A percentile compares a stretch with the other conserved stretches of the same genome.
Conservation (phyloP, 2,888 invertebrate species). For the Athrips mouffetella region DNA sequence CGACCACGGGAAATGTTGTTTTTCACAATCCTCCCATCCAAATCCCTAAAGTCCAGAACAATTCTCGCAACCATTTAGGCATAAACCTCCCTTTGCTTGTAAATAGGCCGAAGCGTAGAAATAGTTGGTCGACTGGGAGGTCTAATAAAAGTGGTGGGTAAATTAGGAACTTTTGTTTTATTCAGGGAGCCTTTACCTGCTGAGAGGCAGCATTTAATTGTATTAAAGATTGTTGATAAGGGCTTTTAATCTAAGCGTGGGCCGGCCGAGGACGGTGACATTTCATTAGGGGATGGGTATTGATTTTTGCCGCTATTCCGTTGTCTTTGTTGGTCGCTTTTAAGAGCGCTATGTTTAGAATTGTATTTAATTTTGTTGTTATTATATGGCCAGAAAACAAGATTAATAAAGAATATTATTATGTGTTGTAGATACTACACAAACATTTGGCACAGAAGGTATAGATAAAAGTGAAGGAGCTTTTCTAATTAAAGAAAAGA, state of each 20-base stretch:
- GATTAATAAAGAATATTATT: too few relatives aligned
- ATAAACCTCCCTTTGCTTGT: constrained; percentile 25
- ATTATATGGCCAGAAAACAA: not conserved
- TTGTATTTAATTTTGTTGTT: not conserved
- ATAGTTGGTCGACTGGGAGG: constrained; percentile 23
- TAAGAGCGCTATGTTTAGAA: too few relatives aligned
- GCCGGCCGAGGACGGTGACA: constrained; percentile 53
- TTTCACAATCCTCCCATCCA: constrained; percentile 53
- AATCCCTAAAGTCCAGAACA: constrained; percentile 63
- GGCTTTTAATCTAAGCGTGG: constrained; percentile 58
- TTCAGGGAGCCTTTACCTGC: constrained; percentile 59
- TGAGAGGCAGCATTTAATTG: constrained; percentile 65
- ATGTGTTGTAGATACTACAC: too few relatives aligned
- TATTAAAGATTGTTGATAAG: constrained; percentile 72
- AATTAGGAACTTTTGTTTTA: constrained; percentile 62
- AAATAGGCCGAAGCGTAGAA: not conserved
- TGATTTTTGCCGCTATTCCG: constrained; percentile 41
- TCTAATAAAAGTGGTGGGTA: constrained; percentile 37
- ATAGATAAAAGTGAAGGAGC: too few relatives aligned
- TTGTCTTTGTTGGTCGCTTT: constrained; percentile 32
- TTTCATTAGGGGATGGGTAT: constrained; percentile 60
- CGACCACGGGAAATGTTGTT: constrained; percentile 60
- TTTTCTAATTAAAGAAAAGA: too few relatives aligned
- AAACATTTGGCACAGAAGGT: too few relatives aligned
- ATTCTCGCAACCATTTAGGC: constrained; percentile 35